Evolutionary conservation across 1,140 invertebrate species (phyloP).

Genomic region (Leptoteleia sp.): DNA sequence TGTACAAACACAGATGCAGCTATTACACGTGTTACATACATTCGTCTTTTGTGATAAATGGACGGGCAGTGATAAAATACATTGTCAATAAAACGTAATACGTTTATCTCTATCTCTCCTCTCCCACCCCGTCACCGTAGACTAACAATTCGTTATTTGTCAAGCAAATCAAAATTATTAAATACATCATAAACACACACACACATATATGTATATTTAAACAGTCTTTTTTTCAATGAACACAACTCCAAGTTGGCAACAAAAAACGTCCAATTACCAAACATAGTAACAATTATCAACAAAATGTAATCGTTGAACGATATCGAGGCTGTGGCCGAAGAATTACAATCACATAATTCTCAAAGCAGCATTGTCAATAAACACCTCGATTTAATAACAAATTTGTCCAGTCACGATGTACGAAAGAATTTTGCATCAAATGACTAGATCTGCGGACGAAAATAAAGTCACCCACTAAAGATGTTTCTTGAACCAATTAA

Average conservation of each 20-base stretch:
- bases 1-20: conserved; percentile 49
- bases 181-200: conserved; percentile 16
- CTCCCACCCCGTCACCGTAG: not conserved
- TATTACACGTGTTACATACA: conserved; percentile 29
- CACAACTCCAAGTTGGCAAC: conserved; percentile 20
- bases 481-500: too few species aligned
- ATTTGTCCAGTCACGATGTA: not conserved
- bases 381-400: not conserved
- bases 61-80: conserved; percentile 37
- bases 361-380: not conserved
- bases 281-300: conserved; percentile 17
- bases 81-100: conserved; percentile 6
- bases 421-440: conserved; percentile 4
- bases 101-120: not conserved
- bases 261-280: conserved; percentile 28
- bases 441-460: conserved; percentile 8
- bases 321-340: conserved; percentile 7
- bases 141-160: conserved; percentile 34
- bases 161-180: conserved; percentile 14
- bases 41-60: conserved; percentile 20
- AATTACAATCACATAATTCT: not conserved
- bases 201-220: too few species aligned
- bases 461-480: not conserved
- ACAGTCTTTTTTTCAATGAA: conserved; percentile 34
- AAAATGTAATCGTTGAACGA: conserved; percentile 4